phyloP scores from a whole-genome alignment of 2,113 vertebrate genomes.

The Bubalus kerabau region DNA sequence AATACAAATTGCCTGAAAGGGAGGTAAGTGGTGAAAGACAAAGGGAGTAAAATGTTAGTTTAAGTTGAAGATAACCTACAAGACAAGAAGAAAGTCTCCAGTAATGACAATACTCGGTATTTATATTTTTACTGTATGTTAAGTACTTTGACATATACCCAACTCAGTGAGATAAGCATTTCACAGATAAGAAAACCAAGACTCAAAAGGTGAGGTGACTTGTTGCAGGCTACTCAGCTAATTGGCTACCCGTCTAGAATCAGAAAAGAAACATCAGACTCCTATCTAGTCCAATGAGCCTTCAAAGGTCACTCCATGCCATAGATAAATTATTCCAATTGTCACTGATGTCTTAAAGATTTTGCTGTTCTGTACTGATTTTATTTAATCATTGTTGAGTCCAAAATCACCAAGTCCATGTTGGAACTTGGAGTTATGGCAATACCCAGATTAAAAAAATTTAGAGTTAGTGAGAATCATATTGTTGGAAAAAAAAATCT shows the following conservation, averaged over 20 bases:
- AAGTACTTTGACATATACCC: not conserved
- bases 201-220: not conserved
- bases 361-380: not conserved
- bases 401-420: not conserved
- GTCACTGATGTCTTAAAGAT: not conserved
- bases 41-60: not conserved
- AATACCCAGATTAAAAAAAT: not conserved
- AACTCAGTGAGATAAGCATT: not conserved
- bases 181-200: not conserved
- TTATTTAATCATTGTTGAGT: not conserved
- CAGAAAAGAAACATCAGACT: not conserved
- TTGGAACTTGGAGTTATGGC: not conserved
- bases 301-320: not conserved
- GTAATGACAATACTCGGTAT: not conserved
- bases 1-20: not conserved
- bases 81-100: not conserved
- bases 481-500: not conserved
- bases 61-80: not conserved
- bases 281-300: not conserved
- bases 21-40: not conserved
- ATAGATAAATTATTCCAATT: not conserved
- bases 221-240: not conserved
- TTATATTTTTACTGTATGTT: not conserved
- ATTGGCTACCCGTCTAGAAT: not conserved
- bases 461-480: not conserved